Conservation (phyloP, 1,140 invertebrate species). For the Drosophila persimilis region DNA sequence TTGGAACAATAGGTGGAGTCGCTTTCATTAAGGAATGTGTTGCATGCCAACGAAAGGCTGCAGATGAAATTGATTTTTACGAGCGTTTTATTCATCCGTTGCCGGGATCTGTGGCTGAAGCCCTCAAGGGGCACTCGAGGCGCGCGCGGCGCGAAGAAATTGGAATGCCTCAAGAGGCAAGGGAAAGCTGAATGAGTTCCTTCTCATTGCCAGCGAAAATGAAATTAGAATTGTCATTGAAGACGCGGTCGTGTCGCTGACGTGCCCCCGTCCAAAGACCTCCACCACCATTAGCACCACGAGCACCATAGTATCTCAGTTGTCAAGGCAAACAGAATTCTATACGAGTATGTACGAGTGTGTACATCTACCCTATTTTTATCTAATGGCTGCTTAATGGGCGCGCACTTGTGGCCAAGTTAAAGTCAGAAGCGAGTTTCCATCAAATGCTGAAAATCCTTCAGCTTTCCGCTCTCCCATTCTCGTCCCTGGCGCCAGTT, state of each 20-base stretch:
- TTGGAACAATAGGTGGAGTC: conserved; percentile 75
- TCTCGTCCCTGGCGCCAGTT: conserved; percentile 66
- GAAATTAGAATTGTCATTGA: conserved; percentile 79
- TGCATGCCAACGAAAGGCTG: conserved; percentile 73
- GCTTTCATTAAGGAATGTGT: conserved; percentile 75
- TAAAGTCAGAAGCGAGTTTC: conserved; percentile 44
- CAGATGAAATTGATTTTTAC: conserved; percentile 78
- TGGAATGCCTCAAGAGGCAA: conserved; percentile 59
- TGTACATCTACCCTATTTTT: conserved; percentile 55
- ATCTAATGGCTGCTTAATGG: conserved; percentile 59
- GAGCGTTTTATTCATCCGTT: conserved; percentile 48
- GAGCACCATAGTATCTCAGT: conserved; percentile 26
- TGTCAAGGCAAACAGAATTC: conserved; percentile 45
- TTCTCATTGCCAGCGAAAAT: conserved; percentile 62
- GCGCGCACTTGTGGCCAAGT: conserved; percentile 51
- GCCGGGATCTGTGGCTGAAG: conserved; percentile 63
- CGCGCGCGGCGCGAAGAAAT: conserved; percentile 69
- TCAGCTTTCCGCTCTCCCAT: conserved; percentile 2
- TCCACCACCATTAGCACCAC: conserved; percentile 9
- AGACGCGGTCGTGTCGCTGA: conserved; percentile 58
- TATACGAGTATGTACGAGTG: conserved; percentile 6
- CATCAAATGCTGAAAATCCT: conserved; percentile 10
- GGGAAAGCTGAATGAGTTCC: conserved; percentile 38
- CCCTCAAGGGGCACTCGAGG: conserved; percentile 57
- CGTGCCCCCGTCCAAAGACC: conserved; percentile 18